Base-by-base conservation (phyloP, 2,797 vertebrate genomes). In the Salmo trutta region DNA sequence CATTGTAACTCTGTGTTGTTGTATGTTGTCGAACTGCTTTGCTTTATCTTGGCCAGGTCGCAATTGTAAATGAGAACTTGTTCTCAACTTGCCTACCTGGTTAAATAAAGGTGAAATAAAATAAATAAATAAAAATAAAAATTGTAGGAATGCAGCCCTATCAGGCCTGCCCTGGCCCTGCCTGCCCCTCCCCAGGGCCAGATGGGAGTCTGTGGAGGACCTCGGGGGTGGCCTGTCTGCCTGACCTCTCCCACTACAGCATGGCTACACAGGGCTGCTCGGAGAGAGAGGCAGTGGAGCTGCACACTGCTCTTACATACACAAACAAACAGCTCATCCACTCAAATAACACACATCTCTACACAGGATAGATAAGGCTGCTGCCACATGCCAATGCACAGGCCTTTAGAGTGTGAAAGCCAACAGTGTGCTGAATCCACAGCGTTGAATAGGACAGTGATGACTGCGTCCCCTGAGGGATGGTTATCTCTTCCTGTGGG, bases 401-500 rank as follows among this genome's bases (percentile, higher is more conserved):
- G 59, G 7, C 59, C 41, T 66, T 68, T 76, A 72, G 77, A 51
- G 66, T 69, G 68, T 78, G 73, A 53, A 21, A 67, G 29, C 66
- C 0, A 67, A 62, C 73, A 59, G 54, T 75, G 21, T 53, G 73
- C 62, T 65, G 59, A 27, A 76, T 68, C 56, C 51, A 75, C 36
- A 27, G 64, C 14, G 79, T 77, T 78, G 51, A 82, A 77, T 59
- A 73, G 77, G 81, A 82, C 8, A 71, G 70, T 36, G 75, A 85
- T 65, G 41, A 79, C 71, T 82, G 27, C 64, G 24, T 14, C 64
- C 27, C 62, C 62, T 73, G 2, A 47, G 73, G 71, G 68, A n/a
- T 24, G 12, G 54, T 52, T 75, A 52, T 68, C 27, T 15, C 82
- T 54, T 85, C 84, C 81, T 82, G 81, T 72, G 82, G 79, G 84